Evolutionary conservation across 2,797 vertebrate genomes (phyloP).

Genomic region (Gymnodraco acuticeps): DNA sequence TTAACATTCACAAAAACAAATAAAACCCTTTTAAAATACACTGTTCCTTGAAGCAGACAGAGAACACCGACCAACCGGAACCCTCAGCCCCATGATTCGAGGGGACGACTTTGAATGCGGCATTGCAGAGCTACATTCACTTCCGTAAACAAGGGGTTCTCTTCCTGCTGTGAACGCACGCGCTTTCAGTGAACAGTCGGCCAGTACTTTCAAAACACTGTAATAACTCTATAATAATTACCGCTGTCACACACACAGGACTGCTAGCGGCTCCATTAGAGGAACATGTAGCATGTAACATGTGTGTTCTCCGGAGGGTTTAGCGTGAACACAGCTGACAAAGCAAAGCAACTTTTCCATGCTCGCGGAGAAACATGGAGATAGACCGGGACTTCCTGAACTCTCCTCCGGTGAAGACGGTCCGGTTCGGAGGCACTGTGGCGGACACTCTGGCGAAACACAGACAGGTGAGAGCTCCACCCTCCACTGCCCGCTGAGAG

Average conservation of each 20-base stretch:
- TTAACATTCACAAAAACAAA: background rate
- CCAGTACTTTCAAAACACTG: background rate
- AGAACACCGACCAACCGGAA: constrained; percentile 20
- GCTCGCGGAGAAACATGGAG: constrained; percentile 75
- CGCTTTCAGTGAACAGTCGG: accelerated
- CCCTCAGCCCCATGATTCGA: accelerated
- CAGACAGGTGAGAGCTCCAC: constrained; percentile 80
- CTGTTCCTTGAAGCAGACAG: too few species aligned
- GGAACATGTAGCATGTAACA: too few species aligned
- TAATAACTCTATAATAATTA: accelerated
- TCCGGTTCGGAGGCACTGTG: constrained; percentile 92
- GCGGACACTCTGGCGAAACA: constrained; percentile 88
- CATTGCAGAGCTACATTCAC: background rate
- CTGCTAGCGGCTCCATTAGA: too few species aligned
- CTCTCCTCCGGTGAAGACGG: constrained; percentile 90
- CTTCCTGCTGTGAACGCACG: constrained; percentile 20
- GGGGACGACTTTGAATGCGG: constrained; percentile 25
- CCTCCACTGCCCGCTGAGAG: too few species aligned
- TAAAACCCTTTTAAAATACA: too few species aligned
- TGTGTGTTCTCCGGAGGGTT: accelerated
- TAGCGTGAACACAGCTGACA: background rate
- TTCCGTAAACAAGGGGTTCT: constrained; percentile 45
- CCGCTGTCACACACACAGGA: accelerated
- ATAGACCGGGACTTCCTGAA: constrained; percentile 86
- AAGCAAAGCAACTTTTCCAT: background rate